Evolutionary conservation across 2,888 invertebrate species (phyloP).

Genomic region (Prenolepis imparis): DNA sequence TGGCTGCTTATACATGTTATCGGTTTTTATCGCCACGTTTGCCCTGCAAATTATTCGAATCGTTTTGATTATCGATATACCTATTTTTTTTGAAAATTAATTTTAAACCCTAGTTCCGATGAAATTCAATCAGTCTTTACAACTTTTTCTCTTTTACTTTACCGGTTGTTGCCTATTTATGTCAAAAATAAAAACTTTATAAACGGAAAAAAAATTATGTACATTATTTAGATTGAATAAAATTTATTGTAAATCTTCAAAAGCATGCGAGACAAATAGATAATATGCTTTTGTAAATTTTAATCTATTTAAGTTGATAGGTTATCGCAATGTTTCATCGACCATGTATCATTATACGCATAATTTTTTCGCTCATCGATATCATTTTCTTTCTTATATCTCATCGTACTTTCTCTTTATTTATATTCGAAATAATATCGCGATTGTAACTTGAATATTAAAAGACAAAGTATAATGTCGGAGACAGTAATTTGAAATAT

Average conservation of each 20-base stretch:
- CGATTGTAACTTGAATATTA: background rate
- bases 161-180: conserved; percentile 6
- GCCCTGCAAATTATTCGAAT: background rate
- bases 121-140: background rate
- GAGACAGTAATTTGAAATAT: too few species aligned
- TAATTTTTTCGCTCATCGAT: background rate
- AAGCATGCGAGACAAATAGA: background rate
- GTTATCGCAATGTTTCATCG: background rate
- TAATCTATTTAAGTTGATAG: background rate
- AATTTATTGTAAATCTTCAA: background rate
- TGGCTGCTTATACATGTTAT: conserved; percentile 27
- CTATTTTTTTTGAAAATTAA: background rate
- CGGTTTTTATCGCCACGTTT: background rate
- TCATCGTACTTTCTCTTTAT: background rate
- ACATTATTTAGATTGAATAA: background rate
- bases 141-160: background rate
- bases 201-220: background rate
- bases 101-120: background rate
- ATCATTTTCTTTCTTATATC: background rate
- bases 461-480: background rate
- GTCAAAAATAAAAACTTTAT: background rate
- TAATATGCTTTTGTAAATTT: background rate
- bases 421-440: background rate
- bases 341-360: background rate
- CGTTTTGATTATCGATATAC: background rate